Conservation (phyloP, 2,797 vertebrate genomes). For the Podarcis lilfordi region DNA sequence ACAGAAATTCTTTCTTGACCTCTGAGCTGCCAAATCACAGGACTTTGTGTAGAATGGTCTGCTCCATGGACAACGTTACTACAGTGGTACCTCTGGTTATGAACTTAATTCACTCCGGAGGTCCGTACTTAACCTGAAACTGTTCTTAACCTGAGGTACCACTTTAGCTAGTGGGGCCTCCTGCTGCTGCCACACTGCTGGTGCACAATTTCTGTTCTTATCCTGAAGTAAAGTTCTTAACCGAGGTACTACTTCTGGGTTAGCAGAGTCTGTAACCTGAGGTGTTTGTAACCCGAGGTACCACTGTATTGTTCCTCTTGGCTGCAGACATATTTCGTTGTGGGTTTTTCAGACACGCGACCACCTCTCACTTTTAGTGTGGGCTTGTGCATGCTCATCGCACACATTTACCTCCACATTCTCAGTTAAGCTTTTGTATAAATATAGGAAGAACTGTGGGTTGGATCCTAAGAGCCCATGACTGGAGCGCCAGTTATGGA, state of each 20-base stretch:
- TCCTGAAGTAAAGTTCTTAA: no score
- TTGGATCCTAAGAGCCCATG: not conserved
- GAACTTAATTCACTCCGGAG: no score
- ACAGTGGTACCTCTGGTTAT: no score
- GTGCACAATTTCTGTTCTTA: no score
- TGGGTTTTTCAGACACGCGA: not conserved
- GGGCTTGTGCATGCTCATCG: not conserved
- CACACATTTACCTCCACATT: not conserved
- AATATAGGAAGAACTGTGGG: not conserved
- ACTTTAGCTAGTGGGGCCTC: no score
- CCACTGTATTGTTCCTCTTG: not conserved
- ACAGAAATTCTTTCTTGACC: not conserved
- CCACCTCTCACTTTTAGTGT: not conserved
- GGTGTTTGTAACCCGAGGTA: no score
- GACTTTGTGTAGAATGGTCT: no score
- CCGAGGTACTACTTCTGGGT: no score
- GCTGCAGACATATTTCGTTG: not conserved
- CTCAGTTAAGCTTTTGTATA: not conserved
- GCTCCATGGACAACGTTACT: not conserved
- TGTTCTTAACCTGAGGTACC: no score
- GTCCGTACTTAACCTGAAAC: no score
- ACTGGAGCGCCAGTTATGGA: not conserved
- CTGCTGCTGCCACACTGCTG: no score
- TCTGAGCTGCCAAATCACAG: not conserved
- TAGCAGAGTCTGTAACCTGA: no score